A percentile compares a stretch with the other conserved stretches of the same genome.
phyloP scores from a whole-genome alignment of 2,888 invertebrate genomes.

The Odiellus spinosus region DNA sequence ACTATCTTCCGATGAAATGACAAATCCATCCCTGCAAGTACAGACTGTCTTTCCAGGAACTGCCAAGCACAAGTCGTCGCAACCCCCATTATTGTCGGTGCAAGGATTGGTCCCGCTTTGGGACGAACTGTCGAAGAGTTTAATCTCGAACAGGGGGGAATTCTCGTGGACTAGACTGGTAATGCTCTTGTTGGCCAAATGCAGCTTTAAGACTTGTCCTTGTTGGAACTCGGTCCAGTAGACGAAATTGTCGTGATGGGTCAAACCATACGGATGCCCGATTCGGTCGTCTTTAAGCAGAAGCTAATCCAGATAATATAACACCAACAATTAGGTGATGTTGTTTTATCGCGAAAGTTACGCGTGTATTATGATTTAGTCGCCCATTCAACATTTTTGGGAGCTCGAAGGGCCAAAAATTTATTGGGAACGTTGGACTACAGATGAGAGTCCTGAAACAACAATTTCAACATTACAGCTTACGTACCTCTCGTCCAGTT shows the following conservation, averaged over 20 bases:
- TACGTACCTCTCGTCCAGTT: slow-evolving; percentile 28
- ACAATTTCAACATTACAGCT: no score
- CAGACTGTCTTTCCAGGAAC: slow-evolving; percentile 40
- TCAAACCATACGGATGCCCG: slow-evolving; percentile 51
- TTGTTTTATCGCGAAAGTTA: no score
- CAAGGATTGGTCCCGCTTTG: slow-evolving; percentile 36
- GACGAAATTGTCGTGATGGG: slow-evolving; percentile 43
- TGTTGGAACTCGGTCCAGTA: slow-evolving; percentile 54
- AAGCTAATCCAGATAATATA: slow-evolving; percentile 16
- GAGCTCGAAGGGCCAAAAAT: no score
- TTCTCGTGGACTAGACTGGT: slow-evolving; percentile 41
- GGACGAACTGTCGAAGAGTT: slow-evolving; percentile 43
- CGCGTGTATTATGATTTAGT: no score
- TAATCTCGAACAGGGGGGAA: slow-evolving; percentile 41
- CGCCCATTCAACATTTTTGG: no score
- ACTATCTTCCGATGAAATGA: slow-evolving; percentile 24
- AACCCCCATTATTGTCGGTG: slow-evolving; percentile 34
- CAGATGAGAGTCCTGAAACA: no score
- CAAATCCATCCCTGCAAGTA: slow-evolving; percentile 45
- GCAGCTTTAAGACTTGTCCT: slow-evolving; percentile 40
- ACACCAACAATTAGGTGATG: no score
- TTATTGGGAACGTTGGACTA: no score
- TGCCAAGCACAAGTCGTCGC: slow-evolving; percentile 55
- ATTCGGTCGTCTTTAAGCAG: slow-evolving; percentile 36
- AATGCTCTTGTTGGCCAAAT: slow-evolving; percentile 32